These are phyloP conservation scores for Homarus gammarus DNA, from an alignment of 2,888 invertebrate species.

Conservation along the genomic window DNA sequence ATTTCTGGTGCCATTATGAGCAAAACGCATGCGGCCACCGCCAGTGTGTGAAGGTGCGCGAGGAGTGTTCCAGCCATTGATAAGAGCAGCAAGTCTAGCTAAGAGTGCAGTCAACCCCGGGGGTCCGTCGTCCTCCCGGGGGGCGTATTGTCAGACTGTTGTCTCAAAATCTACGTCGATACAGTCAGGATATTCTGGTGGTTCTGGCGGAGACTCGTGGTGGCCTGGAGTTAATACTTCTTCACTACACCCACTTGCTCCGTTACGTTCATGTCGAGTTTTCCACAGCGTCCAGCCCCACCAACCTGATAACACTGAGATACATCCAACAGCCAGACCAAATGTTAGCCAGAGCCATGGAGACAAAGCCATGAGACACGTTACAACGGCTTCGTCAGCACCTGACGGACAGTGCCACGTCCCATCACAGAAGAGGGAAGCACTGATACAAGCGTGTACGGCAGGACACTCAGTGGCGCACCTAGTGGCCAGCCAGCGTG, in stretches of 20 bases:
- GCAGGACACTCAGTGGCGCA: constrained; percentile 74
- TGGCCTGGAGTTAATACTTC: constrained; percentile 71
- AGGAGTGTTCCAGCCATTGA: constrained; percentile 63
- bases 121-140: constrained; percentile 72
- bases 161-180: constrained; percentile 75
- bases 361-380: constrained; percentile 81
- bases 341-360: constrained; percentile 75
- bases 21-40: constrained; percentile 23
- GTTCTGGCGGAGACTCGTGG: constrained; percentile 73
- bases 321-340: constrained; percentile 69
- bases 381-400: constrained; percentile 88
- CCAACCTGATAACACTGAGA: constrained; percentile 71
- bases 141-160: constrained; percentile 76
- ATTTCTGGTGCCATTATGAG: constrained; percentile 43
- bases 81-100: constrained; percentile 65
- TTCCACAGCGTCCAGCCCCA: constrained; percentile 73
- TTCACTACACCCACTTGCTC: constrained; percentile 45
- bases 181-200: constrained; percentile 74
- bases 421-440: constrained; percentile 89
- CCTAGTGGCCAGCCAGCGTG: constrained; percentile 68
- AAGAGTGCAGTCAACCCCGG: constrained; percentile 72
- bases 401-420: constrained; percentile 89
- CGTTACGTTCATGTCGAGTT: constrained; percentile 45
- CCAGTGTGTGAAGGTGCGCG: not conserved
- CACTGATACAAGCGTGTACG: constrained; percentile 84